Evolutionary conservation across 2,113 vertebrate species (phyloP).

Genomic region (Crypturellus undulatus): DNA sequence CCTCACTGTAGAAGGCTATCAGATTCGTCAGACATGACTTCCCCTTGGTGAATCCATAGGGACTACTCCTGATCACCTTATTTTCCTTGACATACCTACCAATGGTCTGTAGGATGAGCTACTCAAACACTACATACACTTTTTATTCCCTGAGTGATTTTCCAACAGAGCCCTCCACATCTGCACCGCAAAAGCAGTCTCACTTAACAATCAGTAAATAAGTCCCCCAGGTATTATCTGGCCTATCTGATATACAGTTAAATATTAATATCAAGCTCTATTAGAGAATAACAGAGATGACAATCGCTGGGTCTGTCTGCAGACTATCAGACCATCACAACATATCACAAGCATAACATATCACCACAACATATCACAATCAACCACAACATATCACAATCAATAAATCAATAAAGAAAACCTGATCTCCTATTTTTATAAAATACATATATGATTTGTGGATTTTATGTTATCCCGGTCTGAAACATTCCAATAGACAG

Average conservation of each 20-base stretch:
- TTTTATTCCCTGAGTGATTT: background rate
- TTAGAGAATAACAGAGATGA: background rate
- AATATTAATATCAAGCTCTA: background rate
- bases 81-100: too few species aligned
- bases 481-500: background rate
- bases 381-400: rapidly evolving
- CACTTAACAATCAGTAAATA: background rate
- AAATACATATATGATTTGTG: background rate
- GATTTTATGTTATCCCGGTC: background rate
- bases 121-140: background rate
- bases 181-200: background rate
- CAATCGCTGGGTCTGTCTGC: background rate
- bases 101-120: too few species aligned
- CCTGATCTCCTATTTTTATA: background rate
- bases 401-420: background rate
- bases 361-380: background rate
- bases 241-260: background rate
- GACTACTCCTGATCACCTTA: too few species aligned
- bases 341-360: background rate
- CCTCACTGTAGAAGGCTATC: too few species aligned
- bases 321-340: background rate
- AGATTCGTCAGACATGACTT: too few species aligned
- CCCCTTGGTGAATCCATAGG: too few species aligned
- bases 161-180: background rate
- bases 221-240: background rate